Conservation (phyloP, 2,888 invertebrate genomes). For the Lapara coniferarum region DNA sequence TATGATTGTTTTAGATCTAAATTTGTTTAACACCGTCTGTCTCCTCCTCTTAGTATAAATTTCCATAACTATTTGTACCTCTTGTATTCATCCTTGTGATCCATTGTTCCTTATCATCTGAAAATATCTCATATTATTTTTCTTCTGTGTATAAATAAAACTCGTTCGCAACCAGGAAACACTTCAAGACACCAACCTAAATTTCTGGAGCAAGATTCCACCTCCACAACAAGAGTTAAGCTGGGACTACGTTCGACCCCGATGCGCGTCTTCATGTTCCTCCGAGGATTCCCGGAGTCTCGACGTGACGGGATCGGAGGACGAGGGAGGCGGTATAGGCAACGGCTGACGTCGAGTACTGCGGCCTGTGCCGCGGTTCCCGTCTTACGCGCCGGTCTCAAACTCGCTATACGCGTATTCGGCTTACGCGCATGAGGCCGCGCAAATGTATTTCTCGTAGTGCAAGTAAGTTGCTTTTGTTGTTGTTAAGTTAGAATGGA, state of each 20-base stretch:
- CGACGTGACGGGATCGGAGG: constrained; percentile 81
- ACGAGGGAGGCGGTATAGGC: constrained; percentile 67
- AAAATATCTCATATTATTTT: background rate
- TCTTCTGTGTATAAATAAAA: background rate
- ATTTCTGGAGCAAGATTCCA: constrained; percentile 79
- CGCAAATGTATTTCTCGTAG: constrained; percentile 71
- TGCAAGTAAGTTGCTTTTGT: constrained; percentile 22
- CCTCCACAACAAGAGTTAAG: constrained; percentile 61
- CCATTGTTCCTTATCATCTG: background rate
- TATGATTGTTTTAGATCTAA: no score
- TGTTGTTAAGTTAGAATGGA: background rate
- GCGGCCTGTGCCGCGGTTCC: constrained; percentile 82
- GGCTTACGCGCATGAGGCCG: constrained; percentile 60
- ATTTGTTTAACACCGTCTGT: no score
- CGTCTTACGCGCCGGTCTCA: constrained; percentile 57
- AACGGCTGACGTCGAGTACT: constrained; percentile 77
- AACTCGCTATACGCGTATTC: constrained; percentile 60
- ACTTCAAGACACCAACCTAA: constrained; percentile 71
- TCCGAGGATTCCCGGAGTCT: constrained; percentile 79
- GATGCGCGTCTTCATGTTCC: constrained; percentile 71
- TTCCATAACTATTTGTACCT: no score
- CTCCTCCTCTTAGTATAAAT: no score
- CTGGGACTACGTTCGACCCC: constrained; percentile 66
- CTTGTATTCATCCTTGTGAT: no score
- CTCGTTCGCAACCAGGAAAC: constrained; percentile 54